Evolutionary conservation across 30 jellyfish, hydroid and myxozoan species (phyloP).

Genomic region (Cassiopea andromeda): DNA sequence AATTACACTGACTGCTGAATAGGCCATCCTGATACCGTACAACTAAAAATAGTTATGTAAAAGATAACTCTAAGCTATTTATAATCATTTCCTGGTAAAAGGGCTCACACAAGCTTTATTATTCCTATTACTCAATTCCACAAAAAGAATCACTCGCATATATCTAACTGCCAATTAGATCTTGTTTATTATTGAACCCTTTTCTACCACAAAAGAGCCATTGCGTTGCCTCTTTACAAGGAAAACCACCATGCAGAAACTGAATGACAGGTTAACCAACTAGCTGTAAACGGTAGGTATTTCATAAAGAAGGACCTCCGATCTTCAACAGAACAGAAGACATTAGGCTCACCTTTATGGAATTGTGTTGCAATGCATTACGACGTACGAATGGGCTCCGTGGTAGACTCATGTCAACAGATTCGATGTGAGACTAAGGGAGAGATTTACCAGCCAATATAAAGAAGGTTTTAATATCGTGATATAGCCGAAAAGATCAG

Average conservation of each 20-base stretch:
- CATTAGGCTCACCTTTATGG: conserved; percentile 23
- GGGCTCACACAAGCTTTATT: too few species aligned
- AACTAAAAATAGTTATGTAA: too few species aligned
- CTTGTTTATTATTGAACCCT: too few species aligned
- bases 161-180: too few species aligned
- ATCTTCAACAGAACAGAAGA: background rate
- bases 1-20: too few species aligned
- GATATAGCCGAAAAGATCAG: background rate
- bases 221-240: background rate
- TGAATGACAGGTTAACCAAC: background rate
- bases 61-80: too few species aligned
- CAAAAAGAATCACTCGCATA: too few species aligned
- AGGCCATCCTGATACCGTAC: too few species aligned
- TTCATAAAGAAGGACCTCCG: background rate
- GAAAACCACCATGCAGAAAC: background rate
- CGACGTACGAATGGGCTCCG: conserved; percentile 28
- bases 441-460: background rate
- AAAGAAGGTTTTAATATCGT: background rate
- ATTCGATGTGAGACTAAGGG: background rate
- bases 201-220: background rate
- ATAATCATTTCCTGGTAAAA: too few species aligned
- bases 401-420: conserved; percentile 14
- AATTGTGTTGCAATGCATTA: background rate
- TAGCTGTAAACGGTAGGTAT: background rate
- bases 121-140: too few species aligned